Conservation (phyloP, 2,888 invertebrate genomes). For the Pyrrhia umbra region DNA sequence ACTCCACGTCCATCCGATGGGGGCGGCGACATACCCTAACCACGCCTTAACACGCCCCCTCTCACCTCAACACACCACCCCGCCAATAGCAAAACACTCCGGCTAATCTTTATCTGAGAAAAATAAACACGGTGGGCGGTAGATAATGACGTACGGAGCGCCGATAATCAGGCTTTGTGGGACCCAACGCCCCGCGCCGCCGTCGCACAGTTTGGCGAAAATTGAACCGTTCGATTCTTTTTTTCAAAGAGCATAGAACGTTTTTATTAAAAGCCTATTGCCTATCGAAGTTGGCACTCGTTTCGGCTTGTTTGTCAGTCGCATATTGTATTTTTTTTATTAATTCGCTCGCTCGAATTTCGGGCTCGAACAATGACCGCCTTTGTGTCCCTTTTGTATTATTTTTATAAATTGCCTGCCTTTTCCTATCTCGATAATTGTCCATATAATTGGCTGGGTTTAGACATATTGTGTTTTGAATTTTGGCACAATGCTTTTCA, state of each 20-base stretch:
- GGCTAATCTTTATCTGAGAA: slow-evolving; percentile 90
- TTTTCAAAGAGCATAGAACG: slow-evolving; percentile 65
- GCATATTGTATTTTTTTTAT: slow-evolving; percentile 76
- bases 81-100: slow-evolving; percentile 86
- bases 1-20: slow-evolving; percentile 17
- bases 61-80: slow-evolving; percentile 74
- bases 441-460: slow-evolving; percentile 86
- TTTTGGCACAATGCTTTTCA: slow-evolving; percentile 65
- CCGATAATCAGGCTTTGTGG: slow-evolving; percentile 89
- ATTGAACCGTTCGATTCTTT: slow-evolving; percentile 76
- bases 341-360: slow-evolving; percentile 67
- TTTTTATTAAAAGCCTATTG: slow-evolving; percentile 75
- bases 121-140: slow-evolving; percentile 89
- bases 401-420: slow-evolving; percentile 80
- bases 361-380: slow-evolving; percentile 65
- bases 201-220: slow-evolving; percentile 82
- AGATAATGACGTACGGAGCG: slow-evolving; percentile 87
- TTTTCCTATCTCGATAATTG: slow-evolving; percentile 84
- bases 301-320: slow-evolving; percentile 76
- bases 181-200: slow-evolving; percentile 83
- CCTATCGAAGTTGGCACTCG: slow-evolving; percentile 70
- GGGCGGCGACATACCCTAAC: slow-evolving; percentile 67
- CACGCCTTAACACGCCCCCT: slow-evolving; percentile 77
- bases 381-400: slow-evolving; percentile 75
- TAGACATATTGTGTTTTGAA: slow-evolving; percentile 79